These are phyloP conservation scores for Natrix natrix DNA, from an alignment of 2,797 vertebrate species.

Conservation along the genomic window DNA sequence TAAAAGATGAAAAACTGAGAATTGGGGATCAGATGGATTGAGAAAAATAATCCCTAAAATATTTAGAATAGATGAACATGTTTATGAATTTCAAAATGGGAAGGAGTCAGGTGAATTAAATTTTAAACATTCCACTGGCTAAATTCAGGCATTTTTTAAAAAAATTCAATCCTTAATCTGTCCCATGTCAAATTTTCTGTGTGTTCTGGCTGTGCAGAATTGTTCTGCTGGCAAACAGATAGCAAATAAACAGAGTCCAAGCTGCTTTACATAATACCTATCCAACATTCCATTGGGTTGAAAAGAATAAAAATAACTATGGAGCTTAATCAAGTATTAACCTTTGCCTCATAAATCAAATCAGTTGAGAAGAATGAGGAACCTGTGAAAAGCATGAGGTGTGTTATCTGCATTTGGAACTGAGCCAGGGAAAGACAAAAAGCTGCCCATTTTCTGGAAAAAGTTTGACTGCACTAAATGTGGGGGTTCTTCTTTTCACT, in stretches of 20 bases:
- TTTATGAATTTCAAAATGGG: background rate
- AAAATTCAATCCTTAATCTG: background rate
- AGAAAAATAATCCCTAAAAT: background rate
- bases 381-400: background rate
- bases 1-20: background rate
- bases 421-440: constrained; percentile 13
- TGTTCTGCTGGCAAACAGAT: background rate
- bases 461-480: background rate
- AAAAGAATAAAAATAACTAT: background rate
- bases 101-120: background rate
- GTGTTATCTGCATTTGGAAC: background rate
- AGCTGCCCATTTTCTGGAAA: background rate
- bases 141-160: background rate
- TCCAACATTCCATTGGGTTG: background rate
- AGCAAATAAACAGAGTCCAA: background rate
- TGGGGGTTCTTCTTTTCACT: background rate
- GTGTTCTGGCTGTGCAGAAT: background rate
- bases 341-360: background rate
- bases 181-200: background rate
- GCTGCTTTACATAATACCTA: background rate
- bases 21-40: background rate
- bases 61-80: background rate
- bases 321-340: background rate
- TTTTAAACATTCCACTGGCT: background rate
- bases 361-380: constrained; percentile 19